Conservation (phyloP, 1,140 invertebrate species). For the Zelostemma sp. region DNA sequence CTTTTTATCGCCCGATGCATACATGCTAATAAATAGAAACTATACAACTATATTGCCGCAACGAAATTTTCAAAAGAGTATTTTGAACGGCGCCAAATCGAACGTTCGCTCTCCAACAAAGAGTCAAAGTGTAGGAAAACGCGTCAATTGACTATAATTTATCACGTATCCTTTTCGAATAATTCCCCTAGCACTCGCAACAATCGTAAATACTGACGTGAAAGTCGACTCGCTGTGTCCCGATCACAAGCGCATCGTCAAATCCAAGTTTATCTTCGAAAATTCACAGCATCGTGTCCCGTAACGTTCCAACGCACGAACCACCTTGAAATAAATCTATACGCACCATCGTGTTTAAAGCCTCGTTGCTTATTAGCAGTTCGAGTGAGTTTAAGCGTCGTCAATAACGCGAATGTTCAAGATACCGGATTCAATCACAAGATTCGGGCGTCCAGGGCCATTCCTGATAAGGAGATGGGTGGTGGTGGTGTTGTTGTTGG, state of each 20-base stretch:
- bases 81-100: background rate
- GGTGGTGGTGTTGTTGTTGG: slow-evolving; percentile 52
- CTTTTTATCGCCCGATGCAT: background rate
- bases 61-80: background rate
- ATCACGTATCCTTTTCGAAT: slow-evolving; percentile 37
- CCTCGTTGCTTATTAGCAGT: background rate
- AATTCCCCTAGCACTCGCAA: slow-evolving; percentile 31
- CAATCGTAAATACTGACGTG: slow-evolving; percentile 40
- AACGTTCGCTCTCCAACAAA: slow-evolving; percentile 21
- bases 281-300: background rate
- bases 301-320: background rate
- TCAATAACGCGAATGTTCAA: background rate
- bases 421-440: slow-evolving; percentile 57
- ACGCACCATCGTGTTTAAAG: background rate
- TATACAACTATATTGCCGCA: no score
- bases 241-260: slow-evolving; percentile 17
- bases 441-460: slow-evolving; percentile 65
- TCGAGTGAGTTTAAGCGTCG: background rate
- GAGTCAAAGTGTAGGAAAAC: slow-evolving; percentile 30
- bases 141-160: slow-evolving; percentile 44
- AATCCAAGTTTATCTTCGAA: background rate
- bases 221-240: slow-evolving; percentile 18
- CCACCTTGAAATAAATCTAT: background rate
- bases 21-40: background rate
- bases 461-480: slow-evolving; percentile 59